Percentiles rank a stretch among this genome's conserved stretches.
Conservation (phyloP, 2,113 vertebrate species). For the Brachypteracias leptosomus region DNA sequence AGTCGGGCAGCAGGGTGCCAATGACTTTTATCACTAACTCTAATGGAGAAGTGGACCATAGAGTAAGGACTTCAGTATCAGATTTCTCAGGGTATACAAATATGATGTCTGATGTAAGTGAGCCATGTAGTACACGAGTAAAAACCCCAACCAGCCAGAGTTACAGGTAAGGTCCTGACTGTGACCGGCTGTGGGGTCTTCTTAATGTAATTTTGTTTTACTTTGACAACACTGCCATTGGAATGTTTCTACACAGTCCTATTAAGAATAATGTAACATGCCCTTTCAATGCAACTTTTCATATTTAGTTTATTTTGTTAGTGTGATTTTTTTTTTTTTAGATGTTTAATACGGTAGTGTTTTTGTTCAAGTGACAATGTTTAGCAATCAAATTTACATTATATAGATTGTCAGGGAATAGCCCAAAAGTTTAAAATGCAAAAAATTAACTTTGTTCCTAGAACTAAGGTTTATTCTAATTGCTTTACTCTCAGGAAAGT, state of each 20-base stretch:
- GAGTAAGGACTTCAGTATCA: constrained; percentile 96
- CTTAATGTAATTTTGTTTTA: constrained; percentile 85
- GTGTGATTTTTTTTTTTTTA: constrained; percentile 78
- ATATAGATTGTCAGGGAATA: constrained; percentile 96
- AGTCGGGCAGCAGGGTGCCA: constrained; percentile 95
- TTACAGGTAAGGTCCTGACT: constrained; percentile 93
- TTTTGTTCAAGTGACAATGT: constrained; percentile 83
- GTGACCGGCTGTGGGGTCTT: constrained; percentile 80
- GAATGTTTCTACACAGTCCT: constrained; percentile 96
- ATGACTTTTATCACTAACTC: constrained; percentile 90
- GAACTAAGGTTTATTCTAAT: constrained; percentile 95
- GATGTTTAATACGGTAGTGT: constrained; percentile 86
- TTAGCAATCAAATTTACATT: constrained; percentile 93
- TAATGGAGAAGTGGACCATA: constrained; percentile 91
- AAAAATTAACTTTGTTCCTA: constrained; percentile 88
- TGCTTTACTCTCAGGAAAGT: constrained; percentile 95
- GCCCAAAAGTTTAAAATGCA: constrained; percentile 95
- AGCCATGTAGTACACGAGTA: constrained; percentile 98
- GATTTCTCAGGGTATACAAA: constrained; percentile 99
- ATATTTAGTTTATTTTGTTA: constrained; percentile 90
- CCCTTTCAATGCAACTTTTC: constrained; percentile 98
- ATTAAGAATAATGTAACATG: constrained; percentile 96
- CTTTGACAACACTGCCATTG: constrained; percentile 98
- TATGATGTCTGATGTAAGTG: constrained; percentile 97
- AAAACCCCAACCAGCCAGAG: constrained; percentile 99